Conservation (phyloP, 2,113 vertebrate species). For the Platysternon megacephalum region DNA sequence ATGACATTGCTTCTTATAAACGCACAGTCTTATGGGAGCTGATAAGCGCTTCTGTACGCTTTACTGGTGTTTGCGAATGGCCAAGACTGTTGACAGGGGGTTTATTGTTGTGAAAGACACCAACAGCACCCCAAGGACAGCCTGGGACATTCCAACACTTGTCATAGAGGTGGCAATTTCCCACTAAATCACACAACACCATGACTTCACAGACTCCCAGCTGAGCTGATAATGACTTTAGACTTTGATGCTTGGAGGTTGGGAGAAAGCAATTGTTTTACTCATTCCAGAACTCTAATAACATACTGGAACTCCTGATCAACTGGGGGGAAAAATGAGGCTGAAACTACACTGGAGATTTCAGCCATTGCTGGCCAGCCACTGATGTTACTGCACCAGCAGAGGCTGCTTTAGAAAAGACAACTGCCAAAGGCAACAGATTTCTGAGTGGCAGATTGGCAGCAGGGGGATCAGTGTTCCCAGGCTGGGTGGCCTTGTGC, state of each 20-base stretch:
- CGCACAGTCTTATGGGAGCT: not conserved
- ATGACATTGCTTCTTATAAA: slow-evolving; percentile 75
- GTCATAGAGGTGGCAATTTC: slow-evolving; percentile 66
- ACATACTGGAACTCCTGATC: not conserved
- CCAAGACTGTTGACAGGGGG: slow-evolving; percentile 47
- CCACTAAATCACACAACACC: slow-evolving; percentile 47
- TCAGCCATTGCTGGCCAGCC: not conserved
- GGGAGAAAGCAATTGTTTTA: not conserved
- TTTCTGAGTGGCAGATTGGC: not conserved
- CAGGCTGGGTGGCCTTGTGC: too few species aligned
- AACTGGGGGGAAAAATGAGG: not conserved
- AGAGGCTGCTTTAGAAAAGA: not conserved
- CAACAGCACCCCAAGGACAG: slow-evolving; percentile 74
- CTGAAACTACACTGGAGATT: not conserved
- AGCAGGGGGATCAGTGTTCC: not conserved
- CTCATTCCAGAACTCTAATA: not conserved
- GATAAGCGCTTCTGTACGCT: slow-evolving; percentile 73
- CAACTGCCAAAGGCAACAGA: not conserved
- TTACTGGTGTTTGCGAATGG: slow-evolving; percentile 67
- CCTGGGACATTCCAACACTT: slow-evolving; percentile 76
- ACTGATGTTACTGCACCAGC: not conserved
- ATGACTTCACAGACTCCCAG: slow-evolving; percentile 26
- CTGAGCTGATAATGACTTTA: slow-evolving; percentile 39
- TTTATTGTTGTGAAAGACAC: slow-evolving; percentile 67
- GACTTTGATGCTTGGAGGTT: not conserved